These are phyloP conservation scores for Orchestia grillus DNA, from an alignment of 1,140 invertebrate genomes.

Conservation along the genomic window DNA sequence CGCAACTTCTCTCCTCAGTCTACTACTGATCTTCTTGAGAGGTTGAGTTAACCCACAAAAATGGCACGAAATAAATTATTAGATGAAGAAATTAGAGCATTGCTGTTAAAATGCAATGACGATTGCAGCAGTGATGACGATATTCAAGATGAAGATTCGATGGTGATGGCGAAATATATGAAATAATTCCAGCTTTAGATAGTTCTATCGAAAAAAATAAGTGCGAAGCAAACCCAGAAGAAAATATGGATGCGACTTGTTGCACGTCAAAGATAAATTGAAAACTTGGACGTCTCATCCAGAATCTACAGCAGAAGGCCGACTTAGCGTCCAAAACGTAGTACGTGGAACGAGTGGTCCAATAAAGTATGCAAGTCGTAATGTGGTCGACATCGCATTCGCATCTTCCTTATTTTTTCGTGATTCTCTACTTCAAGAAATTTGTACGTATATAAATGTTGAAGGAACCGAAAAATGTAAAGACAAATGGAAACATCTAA, in stretches of 20 bases:
- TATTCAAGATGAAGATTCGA: neutral
- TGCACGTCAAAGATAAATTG: neutral
- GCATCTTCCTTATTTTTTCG: neutral
- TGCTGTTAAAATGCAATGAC: neutral
- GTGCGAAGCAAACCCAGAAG: neutral
- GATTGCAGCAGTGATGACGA: neutral
- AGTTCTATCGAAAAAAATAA: neutral
- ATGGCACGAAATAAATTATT: neutral
- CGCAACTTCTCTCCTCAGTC: too few relatives aligned
- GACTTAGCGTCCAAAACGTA: slow-evolving; percentile 18
- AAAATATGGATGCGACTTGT: neutral
- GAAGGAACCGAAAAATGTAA: neutral
- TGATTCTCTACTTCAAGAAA: slow-evolving; percentile 38
- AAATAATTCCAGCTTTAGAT: neutral
- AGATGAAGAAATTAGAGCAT: neutral
- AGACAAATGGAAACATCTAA: neutral
- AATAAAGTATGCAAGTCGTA: neutral
- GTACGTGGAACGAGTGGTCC: neutral
- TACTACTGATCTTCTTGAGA: too few relatives aligned
- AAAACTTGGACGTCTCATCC: neutral
- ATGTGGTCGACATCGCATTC: neutral
- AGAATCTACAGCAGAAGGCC: neutral
- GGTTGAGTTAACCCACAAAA: too few relatives aligned
- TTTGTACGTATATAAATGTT: slow-evolving; percentile 37
- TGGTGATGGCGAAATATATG: neutral